A percentile compares a stretch with the other conserved stretches of the same genome.
These are phyloP conservation scores for Plemyria rubiginata DNA, from an alignment of 2,888 invertebrate species.

Conservation along the genomic window DNA sequence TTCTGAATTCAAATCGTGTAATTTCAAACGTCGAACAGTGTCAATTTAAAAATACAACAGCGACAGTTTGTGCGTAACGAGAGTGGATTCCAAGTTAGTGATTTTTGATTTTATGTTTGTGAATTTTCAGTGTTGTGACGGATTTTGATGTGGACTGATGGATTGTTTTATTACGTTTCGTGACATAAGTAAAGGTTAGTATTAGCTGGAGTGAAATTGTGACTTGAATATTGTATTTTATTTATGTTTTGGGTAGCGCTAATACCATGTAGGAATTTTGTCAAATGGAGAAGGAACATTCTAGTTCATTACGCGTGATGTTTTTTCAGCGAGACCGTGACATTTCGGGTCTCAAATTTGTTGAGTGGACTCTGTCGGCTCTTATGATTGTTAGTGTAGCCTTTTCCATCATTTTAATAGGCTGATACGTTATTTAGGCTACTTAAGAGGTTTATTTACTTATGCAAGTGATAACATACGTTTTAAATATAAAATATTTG, in stretches of 20 bases:
- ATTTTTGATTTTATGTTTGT: conserved; percentile 34
- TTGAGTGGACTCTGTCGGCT: too few relatives aligned
- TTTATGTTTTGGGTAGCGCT: neutral
- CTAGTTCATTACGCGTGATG: neutral
- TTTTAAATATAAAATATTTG: too few relatives aligned
- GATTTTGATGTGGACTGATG: conserved; percentile 45
- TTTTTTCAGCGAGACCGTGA: too few relatives aligned
- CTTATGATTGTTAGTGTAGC: too few relatives aligned
- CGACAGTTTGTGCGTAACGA: conserved; percentile 41
- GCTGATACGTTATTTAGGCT: too few relatives aligned
- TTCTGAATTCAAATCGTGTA: conserved; percentile 54
- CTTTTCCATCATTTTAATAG: too few relatives aligned
- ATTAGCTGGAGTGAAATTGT: conserved; percentile 13
- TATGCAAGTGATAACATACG: too few relatives aligned
- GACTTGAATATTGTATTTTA: neutral
- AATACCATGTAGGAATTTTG: neutral
- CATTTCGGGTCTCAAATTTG: too few relatives aligned
- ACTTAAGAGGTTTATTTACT: too few relatives aligned
- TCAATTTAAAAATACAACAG: conserved; percentile 43
- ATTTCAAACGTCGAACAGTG: conserved; percentile 58
- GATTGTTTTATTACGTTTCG: conserved; percentile 37
- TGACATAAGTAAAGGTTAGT: conserved; percentile 38
- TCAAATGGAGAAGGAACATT: neutral
- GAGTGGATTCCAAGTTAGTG: conserved; percentile 16
- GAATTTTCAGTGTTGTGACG: conserved; percentile 41